phyloP scores from a whole-genome alignment of 2,797 vertebrate genomes.

The Gallirallus australis region DNA sequence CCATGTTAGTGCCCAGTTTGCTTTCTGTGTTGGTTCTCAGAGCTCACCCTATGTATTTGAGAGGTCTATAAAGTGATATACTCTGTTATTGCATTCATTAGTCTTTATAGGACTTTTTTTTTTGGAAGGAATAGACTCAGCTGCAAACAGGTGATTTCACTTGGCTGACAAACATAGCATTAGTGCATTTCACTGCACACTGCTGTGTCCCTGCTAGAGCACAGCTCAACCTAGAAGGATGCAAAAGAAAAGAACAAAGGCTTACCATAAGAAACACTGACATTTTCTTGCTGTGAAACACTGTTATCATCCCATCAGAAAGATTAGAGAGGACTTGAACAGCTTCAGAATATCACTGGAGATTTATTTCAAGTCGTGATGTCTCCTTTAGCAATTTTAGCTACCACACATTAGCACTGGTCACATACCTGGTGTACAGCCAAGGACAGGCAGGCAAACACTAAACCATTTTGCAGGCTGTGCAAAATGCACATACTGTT shows the following conservation, averaged over 20 bases:
- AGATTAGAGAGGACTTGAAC: neutral
- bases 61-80: neutral
- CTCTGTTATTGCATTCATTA: neutral
- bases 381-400: neutral
- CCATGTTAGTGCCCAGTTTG: neutral
- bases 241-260: neutral
- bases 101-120: neutral
- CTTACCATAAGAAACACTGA: neutral
- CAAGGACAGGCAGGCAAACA: neutral
- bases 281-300: neutral
- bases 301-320: neutral
- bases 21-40: neutral
- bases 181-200: neutral
- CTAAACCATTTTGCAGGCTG: neutral
- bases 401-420: fast-evolving
- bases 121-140: neutral
- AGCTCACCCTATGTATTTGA: fast-evolving
- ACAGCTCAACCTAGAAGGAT: neutral
- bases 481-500: neutral
- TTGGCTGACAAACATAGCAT: neutral
- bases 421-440: neutral
- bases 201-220: neutral
- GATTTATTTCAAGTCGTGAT: neutral
- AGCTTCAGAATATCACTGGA: neutral
- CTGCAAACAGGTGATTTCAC: neutral